Percentiles rank a stretch among this genome's conserved stretches.
Evolutionary conservation across 2,113 vertebrate genomes (phyloP).

Genomic region (Sapajus apella): DNA sequence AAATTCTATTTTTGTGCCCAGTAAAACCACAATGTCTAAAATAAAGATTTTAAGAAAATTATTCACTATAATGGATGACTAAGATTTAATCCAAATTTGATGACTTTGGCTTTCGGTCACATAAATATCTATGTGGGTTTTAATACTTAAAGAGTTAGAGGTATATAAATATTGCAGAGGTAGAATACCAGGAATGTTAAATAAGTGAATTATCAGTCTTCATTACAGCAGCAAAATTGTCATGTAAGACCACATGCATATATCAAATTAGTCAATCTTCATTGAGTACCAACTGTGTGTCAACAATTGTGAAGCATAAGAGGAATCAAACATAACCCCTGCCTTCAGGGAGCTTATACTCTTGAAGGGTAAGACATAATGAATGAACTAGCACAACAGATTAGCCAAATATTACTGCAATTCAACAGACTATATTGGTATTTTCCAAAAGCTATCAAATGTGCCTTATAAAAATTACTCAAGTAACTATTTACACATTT

Average conservation of each 20-base stretch:
- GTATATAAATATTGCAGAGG: slow-evolving; percentile 65
- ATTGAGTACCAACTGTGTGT: not conserved
- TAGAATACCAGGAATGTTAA: slow-evolving; percentile 53
- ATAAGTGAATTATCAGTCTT: slow-evolving; percentile 51
- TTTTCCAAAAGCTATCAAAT: slow-evolving; percentile 42
- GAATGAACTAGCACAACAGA: not conserved
- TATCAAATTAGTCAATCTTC: slow-evolving; percentile 38
- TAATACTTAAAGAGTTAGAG: slow-evolving; percentile 69
- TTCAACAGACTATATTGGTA: not conserved
- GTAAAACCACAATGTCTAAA: slow-evolving; percentile 43
- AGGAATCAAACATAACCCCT: not conserved
- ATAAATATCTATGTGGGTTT: slow-evolving; percentile 64
- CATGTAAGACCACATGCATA: not conserved
- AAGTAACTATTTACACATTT: slow-evolving; percentile 49
- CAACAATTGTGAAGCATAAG: slow-evolving; percentile 35
- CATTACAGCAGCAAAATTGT: slow-evolving; percentile 44
- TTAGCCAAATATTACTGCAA: not conserved
- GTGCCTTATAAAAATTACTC: slow-evolving; percentile 12
- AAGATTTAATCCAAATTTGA: slow-evolving; percentile 66
- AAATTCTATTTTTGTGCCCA: slow-evolving; percentile 18
- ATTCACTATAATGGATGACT: slow-evolving; percentile 15
- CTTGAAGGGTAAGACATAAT: not conserved
- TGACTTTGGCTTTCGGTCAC: slow-evolving; percentile 50
- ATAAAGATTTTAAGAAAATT: slow-evolving; percentile 61
- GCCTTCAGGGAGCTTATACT: slow-evolving; percentile 20